Percentiles rank a stretch among this genome's conserved stretches.
Conservation (phyloP, 2,113 vertebrate genomes). For the Platichthys flesus region DNA sequence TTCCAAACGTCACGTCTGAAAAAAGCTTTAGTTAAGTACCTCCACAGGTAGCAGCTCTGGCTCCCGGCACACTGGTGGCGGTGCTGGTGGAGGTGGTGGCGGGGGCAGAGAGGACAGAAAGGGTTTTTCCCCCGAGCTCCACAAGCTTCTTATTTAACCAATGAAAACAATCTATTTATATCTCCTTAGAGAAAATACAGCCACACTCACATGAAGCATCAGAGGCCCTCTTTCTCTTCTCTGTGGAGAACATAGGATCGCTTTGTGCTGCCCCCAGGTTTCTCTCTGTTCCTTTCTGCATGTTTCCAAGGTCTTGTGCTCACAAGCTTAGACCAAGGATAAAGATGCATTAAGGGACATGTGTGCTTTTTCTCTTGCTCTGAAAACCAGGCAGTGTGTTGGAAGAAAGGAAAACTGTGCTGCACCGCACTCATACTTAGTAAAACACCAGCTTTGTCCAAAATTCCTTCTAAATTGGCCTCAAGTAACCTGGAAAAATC, state of each 20-base stretch:
- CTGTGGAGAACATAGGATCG: constrained; percentile 62
- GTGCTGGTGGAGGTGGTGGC: background rate
- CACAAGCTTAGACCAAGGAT: constrained; percentile 50
- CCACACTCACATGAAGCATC: constrained; percentile 51
- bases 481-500: constrained; percentile 17
- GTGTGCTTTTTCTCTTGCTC: constrained; percentile 29
- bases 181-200: constrained; percentile 48
- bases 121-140: constrained; percentile 23
- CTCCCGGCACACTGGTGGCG: background rate
- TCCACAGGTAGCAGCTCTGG: constrained; percentile 16
- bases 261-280: constrained; percentile 67
- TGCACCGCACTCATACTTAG: constrained; percentile 23
- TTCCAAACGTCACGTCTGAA: background rate
- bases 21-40: constrained; percentile 14
- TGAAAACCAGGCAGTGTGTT: constrained; percentile 26
- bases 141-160: constrained; percentile 62
- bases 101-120: constrained; percentile 3
- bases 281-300: constrained; percentile 34
- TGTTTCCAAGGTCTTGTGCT: constrained; percentile 47
- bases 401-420: constrained; percentile 2
- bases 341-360: constrained; percentile 51
- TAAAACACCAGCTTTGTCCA: constrained; percentile 30
- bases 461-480: constrained; percentile 17
- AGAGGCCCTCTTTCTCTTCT: constrained; percentile 54
- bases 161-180: constrained; percentile 76